A percentile compares a stretch with the other conserved stretches of the same genome.
These are phyloP conservation scores for Oncorhynchus gorbuscha DNA, from an alignment of 2,113 vertebrate species.

Conservation along the genomic window DNA sequence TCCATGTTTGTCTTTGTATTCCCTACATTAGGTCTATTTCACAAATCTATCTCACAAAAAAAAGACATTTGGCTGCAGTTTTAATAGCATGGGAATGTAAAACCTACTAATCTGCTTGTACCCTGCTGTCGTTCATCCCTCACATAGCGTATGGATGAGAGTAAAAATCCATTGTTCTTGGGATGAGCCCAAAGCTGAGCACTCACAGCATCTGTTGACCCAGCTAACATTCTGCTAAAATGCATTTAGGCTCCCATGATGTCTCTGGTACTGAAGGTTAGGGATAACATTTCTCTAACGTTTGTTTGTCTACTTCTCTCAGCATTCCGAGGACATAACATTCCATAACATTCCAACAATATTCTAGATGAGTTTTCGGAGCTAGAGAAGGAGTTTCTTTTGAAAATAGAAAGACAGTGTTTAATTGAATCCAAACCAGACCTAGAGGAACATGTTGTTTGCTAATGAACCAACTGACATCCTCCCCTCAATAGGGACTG, in stretches of 20 bases:
- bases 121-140: constrained; percentile 31
- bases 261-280: constrained; percentile 58
- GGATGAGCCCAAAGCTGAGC: constrained; percentile 42
- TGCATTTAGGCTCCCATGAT: constrained; percentile 40
- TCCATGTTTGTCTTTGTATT: too few species aligned
- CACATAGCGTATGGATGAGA: constrained; percentile 19
- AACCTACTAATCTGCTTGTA: constrained; percentile 62
- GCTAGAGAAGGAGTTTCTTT: too few species aligned
- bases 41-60: constrained; percentile 30
- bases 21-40: constrained; percentile 13
- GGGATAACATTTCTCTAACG: constrained; percentile 37
- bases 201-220: constrained; percentile 68
- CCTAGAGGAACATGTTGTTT: neutral
- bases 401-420: too few species aligned
- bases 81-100: constrained; percentile 36
- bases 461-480: neutral
- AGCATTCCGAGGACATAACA: neutral
- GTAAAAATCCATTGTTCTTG: constrained; percentile 49
- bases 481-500: neutral
- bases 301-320: constrained; percentile 2
- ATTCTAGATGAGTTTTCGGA: neutral
- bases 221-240: constrained; percentile 51
- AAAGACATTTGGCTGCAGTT: constrained; percentile 35
- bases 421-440: too few species aligned
- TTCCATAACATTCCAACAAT: constrained; percentile 7